Evolutionary conservation across 2,797 vertebrate genomes (phyloP).

Genomic region (Hipposideros larvatus): DNA sequence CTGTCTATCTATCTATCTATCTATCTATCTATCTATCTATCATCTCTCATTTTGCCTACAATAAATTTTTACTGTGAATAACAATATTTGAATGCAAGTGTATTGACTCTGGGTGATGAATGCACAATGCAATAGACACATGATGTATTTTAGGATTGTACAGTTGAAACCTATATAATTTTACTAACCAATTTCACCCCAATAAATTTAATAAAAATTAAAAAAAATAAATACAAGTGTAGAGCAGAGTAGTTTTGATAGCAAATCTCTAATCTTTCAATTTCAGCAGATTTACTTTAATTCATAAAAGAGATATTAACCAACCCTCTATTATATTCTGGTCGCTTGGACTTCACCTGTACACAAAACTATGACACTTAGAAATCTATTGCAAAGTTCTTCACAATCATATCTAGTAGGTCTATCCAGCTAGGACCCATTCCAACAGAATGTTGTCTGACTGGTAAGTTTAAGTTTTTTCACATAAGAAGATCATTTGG

Average conservation of each 20-base stretch:
- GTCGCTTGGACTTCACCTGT: neutral
- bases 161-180: too few relatives aligned
- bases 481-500: neutral
- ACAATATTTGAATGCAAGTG: neutral
- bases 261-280: neutral
- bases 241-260: neutral
- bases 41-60: neutral
- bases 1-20: too few relatives aligned
- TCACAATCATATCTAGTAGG: neutral
- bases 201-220: too few relatives aligned
- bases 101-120: neutral
- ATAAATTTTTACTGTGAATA: neutral
- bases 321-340: neutral
- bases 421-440: neutral
- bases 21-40: too few relatives aligned
- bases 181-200: too few relatives aligned
- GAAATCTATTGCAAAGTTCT: neutral
- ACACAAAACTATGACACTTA: neutral
- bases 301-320: neutral
- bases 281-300: neutral
- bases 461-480: neutral
- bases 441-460: neutral
- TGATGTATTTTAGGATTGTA: too few relatives aligned
- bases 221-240: neutral
- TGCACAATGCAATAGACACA: too few relatives aligned